Evolutionary conservation across 2,797 vertebrate species (phyloP).

Genomic region (Chiroxiphia lanceolata): DNA sequence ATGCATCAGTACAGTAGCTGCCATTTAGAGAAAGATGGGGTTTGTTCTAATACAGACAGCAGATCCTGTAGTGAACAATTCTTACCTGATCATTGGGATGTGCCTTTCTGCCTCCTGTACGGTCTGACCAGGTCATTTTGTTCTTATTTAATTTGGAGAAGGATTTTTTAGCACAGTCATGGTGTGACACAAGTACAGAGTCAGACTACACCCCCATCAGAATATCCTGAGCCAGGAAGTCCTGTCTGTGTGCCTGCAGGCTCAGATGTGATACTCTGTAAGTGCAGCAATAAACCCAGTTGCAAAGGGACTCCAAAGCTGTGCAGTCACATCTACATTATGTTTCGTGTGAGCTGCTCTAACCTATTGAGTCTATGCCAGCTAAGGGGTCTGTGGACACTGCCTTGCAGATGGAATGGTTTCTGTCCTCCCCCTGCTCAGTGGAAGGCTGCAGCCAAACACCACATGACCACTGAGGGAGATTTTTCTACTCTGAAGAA

Average conservation of each 20-base stretch:
- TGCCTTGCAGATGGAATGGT: rapidly evolving
- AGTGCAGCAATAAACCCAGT: not conserved
- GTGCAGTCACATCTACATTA: rapidly evolving
- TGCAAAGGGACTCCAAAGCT: not conserved
- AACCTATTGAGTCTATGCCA: not conserved
- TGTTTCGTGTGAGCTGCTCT: not conserved
- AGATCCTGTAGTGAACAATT: not conserved
- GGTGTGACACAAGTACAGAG: not conserved
- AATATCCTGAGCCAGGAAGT: not conserved
- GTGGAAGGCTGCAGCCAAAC: not conserved
- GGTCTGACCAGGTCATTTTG: not conserved
- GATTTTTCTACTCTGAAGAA: rapidly evolving
- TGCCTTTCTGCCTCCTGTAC: not conserved
- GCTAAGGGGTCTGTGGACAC: not conserved
- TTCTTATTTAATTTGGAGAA: not conserved
- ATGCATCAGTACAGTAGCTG: not conserved
- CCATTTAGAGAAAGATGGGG: not conserved
- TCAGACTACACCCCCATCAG: no score
- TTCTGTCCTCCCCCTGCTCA: not conserved
- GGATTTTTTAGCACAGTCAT: not conserved
- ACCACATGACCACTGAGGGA: rapidly evolving
- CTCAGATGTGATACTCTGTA: not conserved
- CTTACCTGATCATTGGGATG: not conserved
- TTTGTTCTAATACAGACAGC: not conserved
- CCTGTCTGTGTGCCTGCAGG: not conserved